Base-by-base conservation (phyloP, 1,140 invertebrate genomes). In the Calephelis virginiensis region DNA sequence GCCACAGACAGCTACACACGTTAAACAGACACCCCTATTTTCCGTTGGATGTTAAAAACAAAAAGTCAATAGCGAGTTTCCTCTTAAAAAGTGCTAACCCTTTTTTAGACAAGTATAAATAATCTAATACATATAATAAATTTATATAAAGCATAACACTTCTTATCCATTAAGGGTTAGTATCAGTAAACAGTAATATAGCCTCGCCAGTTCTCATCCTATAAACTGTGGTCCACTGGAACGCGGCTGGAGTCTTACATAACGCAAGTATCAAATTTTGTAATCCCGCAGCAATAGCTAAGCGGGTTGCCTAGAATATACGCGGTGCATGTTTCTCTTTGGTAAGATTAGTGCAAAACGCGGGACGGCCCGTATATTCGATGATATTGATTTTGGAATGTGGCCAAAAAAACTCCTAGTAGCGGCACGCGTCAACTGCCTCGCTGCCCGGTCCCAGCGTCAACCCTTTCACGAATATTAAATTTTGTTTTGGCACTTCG, bases 391-490 rank as follows among this genome's bases (percentile, higher is more conserved):
- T 91, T 91, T 83, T 91, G 89, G 89, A 89, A 83, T 85, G 80
- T 83, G 77, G 85, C 89, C 89, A 91, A 91, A 91, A 90, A 91
- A 89, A 89, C 80, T 89, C 78, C 71, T 83, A 88, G 83, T 80
- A 82, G 75, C 78, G 78, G 82, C 88, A 86, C 85, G 89, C 89
- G 89, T 91, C 86, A 91, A 91, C 83, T 85, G 80, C 83, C 83
- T 77, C 81, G 82, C 80, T 85, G 82, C 80, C 83, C 82, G 78
- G 76, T 82, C 78, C 77, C 81, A 78, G 75, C 79, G 76, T 91
- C 78, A 91, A 91, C 86, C 89, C 89, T 89, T 89, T 91, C 82
- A 89, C 86, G 85, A 89, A 89, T 91, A 91, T 91, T 91, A 91
- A 89, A 91, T 89, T 91, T 85, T 91, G 89, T 91, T 91, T 89